Evolutionary conservation across 2,888 invertebrate genomes (phyloP), one percentile per base, ranked within the genome.

Genomic region (Dromius quadrimaculatus): DNA sequence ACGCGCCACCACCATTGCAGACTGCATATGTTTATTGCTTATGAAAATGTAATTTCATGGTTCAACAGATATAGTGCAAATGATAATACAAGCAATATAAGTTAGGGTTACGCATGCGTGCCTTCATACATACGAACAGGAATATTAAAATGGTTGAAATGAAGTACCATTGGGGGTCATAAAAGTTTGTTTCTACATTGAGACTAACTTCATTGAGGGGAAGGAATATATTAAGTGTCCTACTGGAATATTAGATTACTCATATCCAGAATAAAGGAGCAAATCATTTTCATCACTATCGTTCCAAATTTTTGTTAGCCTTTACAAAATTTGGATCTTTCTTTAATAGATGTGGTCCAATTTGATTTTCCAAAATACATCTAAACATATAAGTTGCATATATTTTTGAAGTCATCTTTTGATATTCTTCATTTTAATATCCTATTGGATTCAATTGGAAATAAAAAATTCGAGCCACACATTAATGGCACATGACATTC

Each of bases 21-120:
- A 64, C 69, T 71, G 59, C 69, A 74, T 72, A 74, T 71, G 69
- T 61, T 71, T 74, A 77, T 76, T 76, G 75, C 78, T 78, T 78
- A 79, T 79, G 78, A 78, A 79, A 80, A 79, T 76, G 78, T 77
- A 80, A 80, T 80, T 79, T 79, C 77, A 76, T 75, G 77, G 74
- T 73, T 72, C 76, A 78, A 73, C 74, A 75, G 72, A 62, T 73
- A 59, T 19, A 45, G 71, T 61, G 65, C 64, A 41, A 45, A 61
- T 57, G 71, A 5, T 50, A 65, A 65, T 65, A 36, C 36, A 22
- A 43, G 6, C 5, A 17, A 41, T 41, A 15, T 15, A 41, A 41
- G 4, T 54, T 54, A 13, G 28, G 50, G 50, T 28, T 50, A 28
- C 28, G 23, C 28, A 11, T 50, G 22, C 11, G 47, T 45, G n/a